Conservation (phyloP, 2,797 vertebrate species). For the Tiaroga cobitis region DNA sequence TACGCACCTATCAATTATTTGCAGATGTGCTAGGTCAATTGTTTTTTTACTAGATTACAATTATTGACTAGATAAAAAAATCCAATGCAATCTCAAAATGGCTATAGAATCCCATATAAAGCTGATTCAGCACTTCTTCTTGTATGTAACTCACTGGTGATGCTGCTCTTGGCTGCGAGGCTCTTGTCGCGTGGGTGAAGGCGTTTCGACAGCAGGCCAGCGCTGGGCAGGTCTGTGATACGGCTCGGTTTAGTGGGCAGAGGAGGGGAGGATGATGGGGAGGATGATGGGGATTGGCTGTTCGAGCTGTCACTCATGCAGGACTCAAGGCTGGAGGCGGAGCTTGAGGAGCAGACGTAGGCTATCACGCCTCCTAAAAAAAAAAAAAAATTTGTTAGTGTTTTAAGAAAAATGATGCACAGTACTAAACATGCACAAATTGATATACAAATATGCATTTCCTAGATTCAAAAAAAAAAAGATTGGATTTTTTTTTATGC, state of each 20-base stretch:
- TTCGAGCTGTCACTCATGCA: slow-evolving; percentile 87
- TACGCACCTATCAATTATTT: no score
- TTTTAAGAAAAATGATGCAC: no score
- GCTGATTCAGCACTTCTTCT: no score
- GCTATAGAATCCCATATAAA: background rate
- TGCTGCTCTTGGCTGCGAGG: slow-evolving; percentile 78
- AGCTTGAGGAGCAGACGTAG: slow-evolving; percentile 92
- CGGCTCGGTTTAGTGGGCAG: slow-evolving; percentile 85
- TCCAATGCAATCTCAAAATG: no score
- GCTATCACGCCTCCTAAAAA: slow-evolving; percentile 92
- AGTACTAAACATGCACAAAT: background rate
- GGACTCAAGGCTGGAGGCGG: slow-evolving; percentile 88
- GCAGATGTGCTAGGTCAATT: no score
- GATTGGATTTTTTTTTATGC: background rate
- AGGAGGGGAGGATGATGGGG: slow-evolving; percentile 84
- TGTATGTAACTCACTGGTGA: slow-evolving; percentile 84
- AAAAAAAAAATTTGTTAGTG: background rate
- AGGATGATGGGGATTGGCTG: slow-evolving; percentile 83
- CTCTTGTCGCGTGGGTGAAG: slow-evolving; percentile 73
- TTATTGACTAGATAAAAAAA: no score
- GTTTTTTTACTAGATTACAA: no score
- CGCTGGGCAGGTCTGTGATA: slow-evolving; percentile 73
- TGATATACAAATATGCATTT: background rate
- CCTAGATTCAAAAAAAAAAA: background rate
- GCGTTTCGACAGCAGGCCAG: slow-evolving; percentile 70